Percentiles rank a stretch among this genome's conserved stretches.
Evolutionary conservation across 2,113 vertebrate species (phyloP).

Genomic region (Calidris pygmaea): DNA sequence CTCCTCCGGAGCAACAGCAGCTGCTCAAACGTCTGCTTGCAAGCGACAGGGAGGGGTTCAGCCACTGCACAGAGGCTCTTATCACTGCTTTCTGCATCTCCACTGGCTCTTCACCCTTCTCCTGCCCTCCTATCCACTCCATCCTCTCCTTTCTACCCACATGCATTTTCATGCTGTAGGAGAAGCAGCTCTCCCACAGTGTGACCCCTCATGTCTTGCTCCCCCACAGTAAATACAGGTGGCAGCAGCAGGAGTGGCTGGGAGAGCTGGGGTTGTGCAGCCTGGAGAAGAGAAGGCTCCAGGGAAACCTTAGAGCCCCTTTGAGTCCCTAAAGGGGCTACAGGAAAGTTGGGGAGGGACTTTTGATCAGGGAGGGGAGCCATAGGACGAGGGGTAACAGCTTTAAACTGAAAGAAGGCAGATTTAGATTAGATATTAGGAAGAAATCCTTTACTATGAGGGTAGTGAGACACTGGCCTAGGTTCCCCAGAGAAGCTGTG

Average conservation of each 20-base stretch:
- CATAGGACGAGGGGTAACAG: not conserved
- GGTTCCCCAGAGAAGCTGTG: not conserved
- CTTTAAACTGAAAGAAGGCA: not conserved
- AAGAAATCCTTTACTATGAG: not conserved
- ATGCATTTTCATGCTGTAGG: rapidly evolving
- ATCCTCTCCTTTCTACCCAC: not conserved
- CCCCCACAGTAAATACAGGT: not conserved
- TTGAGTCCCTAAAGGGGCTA: not conserved
- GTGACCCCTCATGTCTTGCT: rapidly evolving
- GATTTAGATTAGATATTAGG: not conserved
- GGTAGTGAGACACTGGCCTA: not conserved
- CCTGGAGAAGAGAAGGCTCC: not conserved
- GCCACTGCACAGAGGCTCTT: not conserved
- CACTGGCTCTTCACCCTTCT: not conserved
- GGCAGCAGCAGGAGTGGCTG: not conserved
- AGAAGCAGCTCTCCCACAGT: not conserved
- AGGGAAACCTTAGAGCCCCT: not conserved
- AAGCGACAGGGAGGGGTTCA: rapidly evolving
- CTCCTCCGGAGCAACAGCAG: not conserved
- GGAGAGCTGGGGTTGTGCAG: not conserved
- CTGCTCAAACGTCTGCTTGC: not conserved
- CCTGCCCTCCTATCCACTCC: not conserved
- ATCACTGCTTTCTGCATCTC: not conserved
- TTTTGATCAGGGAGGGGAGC: not conserved
- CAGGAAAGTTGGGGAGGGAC: not conserved